Evolutionary conservation across 1,140 invertebrate genomes (phyloP).

Genomic region (Formica selysi): DNA sequence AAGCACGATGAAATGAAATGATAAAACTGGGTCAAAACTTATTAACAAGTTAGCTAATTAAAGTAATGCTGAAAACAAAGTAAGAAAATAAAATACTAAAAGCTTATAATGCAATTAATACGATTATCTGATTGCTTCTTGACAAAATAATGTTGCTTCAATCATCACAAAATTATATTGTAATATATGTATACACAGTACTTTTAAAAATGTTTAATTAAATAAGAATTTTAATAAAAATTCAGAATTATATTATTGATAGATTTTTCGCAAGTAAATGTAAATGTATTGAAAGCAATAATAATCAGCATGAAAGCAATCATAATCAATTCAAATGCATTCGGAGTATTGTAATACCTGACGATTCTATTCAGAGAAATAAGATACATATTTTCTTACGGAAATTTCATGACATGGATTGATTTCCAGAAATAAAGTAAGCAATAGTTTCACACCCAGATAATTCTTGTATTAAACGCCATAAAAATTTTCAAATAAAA

Average conservation of each 20-base stretch:
- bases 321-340: background rate
- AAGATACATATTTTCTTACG: constrained; percentile 1
- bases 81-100: background rate
- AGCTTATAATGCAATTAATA: background rate
- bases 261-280: background rate
- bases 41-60: constrained; percentile 4
- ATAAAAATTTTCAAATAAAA: background rate
- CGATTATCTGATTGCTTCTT: background rate
- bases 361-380: background rate
- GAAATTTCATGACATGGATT: constrained; percentile 10
- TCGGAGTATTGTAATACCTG: background rate
- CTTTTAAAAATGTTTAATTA: background rate
- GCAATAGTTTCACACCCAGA: background rate
- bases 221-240: background rate
- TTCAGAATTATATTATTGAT: background rate
- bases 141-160: background rate
- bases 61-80: background rate
- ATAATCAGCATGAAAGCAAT: background rate
- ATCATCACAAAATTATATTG: background rate
- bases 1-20: background rate
- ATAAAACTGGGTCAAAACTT: background rate
- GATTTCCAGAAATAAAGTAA: background rate
- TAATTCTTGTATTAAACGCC: background rate
- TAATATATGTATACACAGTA: background rate
- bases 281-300: background rate